A percentile compares a stretch with the other conserved stretches of the same genome.
phyloP scores from a whole-genome alignment of 2,797 vertebrate species.

The Eulemur coronatus region DNA sequence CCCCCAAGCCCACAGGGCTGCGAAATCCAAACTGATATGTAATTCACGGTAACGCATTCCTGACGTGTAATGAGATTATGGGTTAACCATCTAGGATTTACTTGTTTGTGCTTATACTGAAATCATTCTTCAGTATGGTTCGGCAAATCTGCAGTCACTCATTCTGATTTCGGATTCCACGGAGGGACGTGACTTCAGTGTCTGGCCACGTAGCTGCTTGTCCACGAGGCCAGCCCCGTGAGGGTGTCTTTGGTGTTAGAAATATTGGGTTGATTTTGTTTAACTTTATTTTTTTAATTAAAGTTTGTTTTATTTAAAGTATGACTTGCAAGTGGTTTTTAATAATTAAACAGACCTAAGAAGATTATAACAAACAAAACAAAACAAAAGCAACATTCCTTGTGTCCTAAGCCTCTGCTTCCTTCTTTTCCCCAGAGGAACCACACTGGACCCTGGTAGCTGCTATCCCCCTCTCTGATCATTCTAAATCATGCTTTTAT shows the following conservation, averaged over 20 bases:
- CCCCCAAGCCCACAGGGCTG: no score
- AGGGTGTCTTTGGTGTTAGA: not conserved
- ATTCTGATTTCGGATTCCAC: not conserved
- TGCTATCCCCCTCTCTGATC: not conserved
- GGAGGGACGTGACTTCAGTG: rapidly evolving
- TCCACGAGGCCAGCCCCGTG: not conserved
- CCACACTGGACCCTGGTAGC: not conserved
- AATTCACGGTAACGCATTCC: no score
- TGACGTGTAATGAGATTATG: rapidly evolving
- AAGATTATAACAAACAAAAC: not conserved
- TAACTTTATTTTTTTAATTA: not conserved
- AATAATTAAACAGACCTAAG: not conserved
- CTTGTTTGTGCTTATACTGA: not conserved
- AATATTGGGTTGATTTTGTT: not conserved
- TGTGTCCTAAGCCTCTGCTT: not conserved
- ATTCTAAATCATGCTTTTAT: not conserved
- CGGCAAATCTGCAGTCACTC: not conserved
- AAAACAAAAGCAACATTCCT: not conserved
- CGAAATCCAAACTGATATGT: not conserved
- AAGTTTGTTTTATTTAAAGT: not conserved
- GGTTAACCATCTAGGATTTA: not conserved
- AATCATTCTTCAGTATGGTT: not conserved
- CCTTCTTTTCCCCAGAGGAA: not conserved
- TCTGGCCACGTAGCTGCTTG: not conserved
- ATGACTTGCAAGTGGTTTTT: not conserved